A percentile compares a stretch with the other conserved stretches of the same genome.
Evolutionary conservation across 2,888 invertebrate species (phyloP).

Genomic region (Biston stratarius): DNA sequence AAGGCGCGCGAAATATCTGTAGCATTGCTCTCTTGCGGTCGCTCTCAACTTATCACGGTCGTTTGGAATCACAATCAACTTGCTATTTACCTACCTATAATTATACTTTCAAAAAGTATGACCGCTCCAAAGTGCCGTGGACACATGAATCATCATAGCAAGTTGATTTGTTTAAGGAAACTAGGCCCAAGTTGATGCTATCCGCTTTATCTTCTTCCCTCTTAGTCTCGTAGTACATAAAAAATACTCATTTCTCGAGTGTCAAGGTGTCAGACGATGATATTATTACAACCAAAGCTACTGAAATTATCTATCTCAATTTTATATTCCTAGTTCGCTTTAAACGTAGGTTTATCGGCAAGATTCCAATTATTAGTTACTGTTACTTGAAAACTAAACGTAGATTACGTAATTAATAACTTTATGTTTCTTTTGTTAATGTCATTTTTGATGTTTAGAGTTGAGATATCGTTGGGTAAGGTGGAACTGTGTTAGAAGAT

Average conservation of each 20-base stretch:
- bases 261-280: constrained; percentile 60
- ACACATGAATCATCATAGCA: neutral
- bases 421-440: constrained; percentile 61
- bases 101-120: neutral
- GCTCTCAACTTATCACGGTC: constrained; percentile 40
- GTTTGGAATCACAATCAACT: constrained; percentile 25
- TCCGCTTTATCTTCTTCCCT: constrained; percentile 54
- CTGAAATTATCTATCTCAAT: constrained; percentile 85
- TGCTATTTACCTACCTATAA: constrained; percentile 17
- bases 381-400: constrained; percentile 72
- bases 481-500: constrained; percentile 81
- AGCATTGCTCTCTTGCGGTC: constrained; percentile 67
- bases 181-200: constrained; percentile 54
- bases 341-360: constrained; percentile 82
- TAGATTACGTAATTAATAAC: constrained; percentile 63
- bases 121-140: no score
- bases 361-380: constrained; percentile 82
- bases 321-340: constrained; percentile 85
- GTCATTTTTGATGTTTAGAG: constrained; percentile 59
- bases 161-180: constrained; percentile 35
- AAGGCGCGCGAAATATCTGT: constrained; percentile 57
- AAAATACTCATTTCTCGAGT: constrained; percentile 69
- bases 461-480: constrained; percentile 76
- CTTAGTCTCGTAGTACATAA: constrained; percentile 61
- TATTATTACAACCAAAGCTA: constrained; percentile 83